Conservation (phyloP, 2,113 vertebrate genomes). For the Gasterosteus nipponicus region DNA sequence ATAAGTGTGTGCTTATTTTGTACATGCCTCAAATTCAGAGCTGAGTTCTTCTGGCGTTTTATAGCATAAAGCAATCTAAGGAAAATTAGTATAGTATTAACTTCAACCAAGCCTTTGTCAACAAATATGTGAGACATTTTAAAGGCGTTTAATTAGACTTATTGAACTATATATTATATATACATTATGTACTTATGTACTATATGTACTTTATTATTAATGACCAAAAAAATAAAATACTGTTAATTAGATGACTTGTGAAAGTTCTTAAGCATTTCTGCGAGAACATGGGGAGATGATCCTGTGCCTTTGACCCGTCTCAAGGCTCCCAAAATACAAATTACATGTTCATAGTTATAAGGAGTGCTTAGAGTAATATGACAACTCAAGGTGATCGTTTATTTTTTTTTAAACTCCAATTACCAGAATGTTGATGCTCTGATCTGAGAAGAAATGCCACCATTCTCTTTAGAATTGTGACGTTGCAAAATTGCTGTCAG, state of each 20-base stretch:
- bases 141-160: not conserved
- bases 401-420: conserved; percentile 75
- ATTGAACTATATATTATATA: not conserved
- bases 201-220: not conserved
- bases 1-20: not conserved
- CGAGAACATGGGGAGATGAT: conserved; percentile 19
- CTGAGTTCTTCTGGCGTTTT: not conserved
- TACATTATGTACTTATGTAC: too few species aligned
- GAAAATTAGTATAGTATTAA: not conserved
- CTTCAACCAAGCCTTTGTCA: not conserved
- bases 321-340: conserved; percentile 59
- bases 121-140: not conserved
- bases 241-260: conserved; percentile 28
- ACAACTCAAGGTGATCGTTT: conserved; percentile 75
- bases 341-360: conserved; percentile 79
- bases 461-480: conserved; percentile 50
- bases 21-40: not conserved
- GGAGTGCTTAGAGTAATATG: conserved; percentile 79
- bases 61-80: not conserved
- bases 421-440: conserved; percentile 68
- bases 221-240: conserved; percentile 10
- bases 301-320: conserved; percentile 38
- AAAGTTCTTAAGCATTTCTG: conserved; percentile 7
- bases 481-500: conserved; percentile 46
- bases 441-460: conserved; percentile 55